Evolutionary conservation across 2,797 vertebrate genomes (phyloP), one percentile per base, ranked within the genome.

Genomic region (Sebastes itinus): DNA sequence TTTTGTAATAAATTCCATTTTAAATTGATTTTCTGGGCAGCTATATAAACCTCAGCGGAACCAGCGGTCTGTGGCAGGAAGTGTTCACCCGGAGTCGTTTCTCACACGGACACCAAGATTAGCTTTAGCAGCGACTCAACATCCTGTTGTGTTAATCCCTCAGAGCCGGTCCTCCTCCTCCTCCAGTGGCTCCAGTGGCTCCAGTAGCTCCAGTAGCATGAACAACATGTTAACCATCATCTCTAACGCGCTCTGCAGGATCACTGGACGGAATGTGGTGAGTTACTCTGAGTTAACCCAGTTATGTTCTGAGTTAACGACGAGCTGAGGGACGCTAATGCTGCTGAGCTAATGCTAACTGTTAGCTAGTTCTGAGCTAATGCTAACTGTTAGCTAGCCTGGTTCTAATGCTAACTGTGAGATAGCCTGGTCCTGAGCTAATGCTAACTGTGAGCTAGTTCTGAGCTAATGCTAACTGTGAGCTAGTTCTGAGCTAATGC

Each of bases 221-320:
- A 70, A 92, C 77, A 94, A 83, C 18, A 94, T 96, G 93, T 78
- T 94, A 32, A 77, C 87, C 10, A 72, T 94, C 1, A 90, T 95
- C 30, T 95, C 94, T 28, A 93, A 90, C 84, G 92, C 91, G 1
- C 84, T 96, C 3, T 89, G 88, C 18, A 85, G 92, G 87, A 90
- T 94, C 49, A 86, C 92, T 2, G 93, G 90, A 72, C 82, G 84
- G 52, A 94, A 88, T 80, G 95, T 86, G 95, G 94, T 94, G 89
- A 92, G 92, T 95, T 8, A 0, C 52, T 22, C 13, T 7, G 12
- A 56, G 4, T 22, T 2, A 1, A 23, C 4, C 27, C 27, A 6
- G 27, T 27, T 27, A 27, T 27, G 92, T 95, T 7, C 13, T 8
- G 13, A 52, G 4, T 16, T 2, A 1, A 22, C 4, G 32, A 9